These are phyloP conservation scores for Drosophila mauritiana DNA, from an alignment of 1,140 invertebrate species.

Conservation along the genomic window DNA sequence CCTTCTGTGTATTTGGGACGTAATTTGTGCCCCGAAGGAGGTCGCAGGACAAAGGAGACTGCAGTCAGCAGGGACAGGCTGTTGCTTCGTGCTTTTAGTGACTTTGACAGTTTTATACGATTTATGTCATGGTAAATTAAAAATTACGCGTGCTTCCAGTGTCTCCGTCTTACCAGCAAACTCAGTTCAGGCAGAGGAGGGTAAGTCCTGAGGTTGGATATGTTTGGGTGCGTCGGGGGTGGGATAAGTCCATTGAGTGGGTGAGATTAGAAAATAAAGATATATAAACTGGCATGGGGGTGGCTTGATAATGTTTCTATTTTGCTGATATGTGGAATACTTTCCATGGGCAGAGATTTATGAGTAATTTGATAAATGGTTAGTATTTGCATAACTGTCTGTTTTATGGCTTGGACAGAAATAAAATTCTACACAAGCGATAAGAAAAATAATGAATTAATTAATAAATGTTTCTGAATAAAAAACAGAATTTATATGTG, in stretches of 20 bases:
- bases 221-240: slow-evolving; percentile 3
- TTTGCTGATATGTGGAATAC: slow-evolving; percentile 21
- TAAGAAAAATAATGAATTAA: not conserved
- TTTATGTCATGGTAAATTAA: slow-evolving; percentile 82
- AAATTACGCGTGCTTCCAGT: slow-evolving; percentile 70
- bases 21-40: slow-evolving; percentile 62
- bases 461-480: not conserved
- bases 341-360: slow-evolving; percentile 14
- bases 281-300: slow-evolving; percentile 21
- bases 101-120: slow-evolving; percentile 82
- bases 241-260: slow-evolving; percentile 12
- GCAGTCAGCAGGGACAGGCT: slow-evolving; percentile 51
- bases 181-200: slow-evolving; percentile 16
- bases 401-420: not conserved
- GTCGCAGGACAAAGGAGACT: slow-evolving; percentile 33
- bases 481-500: too few relatives aligned
- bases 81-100: slow-evolving; percentile 79
- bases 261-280: slow-evolving; percentile 53
- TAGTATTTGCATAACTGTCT: slow-evolving; percentile 9
- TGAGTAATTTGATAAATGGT: slow-evolving; percentile 29
- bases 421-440: not conserved
- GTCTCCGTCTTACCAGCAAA: slow-evolving; percentile 15
- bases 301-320: slow-evolving; percentile 5
- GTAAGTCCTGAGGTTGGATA: slow-evolving; percentile 20
- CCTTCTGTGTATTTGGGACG: slow-evolving; percentile 69